Evolutionary conservation across 2,888 invertebrate species (phyloP).

Genomic region (Bombylius major): DNA sequence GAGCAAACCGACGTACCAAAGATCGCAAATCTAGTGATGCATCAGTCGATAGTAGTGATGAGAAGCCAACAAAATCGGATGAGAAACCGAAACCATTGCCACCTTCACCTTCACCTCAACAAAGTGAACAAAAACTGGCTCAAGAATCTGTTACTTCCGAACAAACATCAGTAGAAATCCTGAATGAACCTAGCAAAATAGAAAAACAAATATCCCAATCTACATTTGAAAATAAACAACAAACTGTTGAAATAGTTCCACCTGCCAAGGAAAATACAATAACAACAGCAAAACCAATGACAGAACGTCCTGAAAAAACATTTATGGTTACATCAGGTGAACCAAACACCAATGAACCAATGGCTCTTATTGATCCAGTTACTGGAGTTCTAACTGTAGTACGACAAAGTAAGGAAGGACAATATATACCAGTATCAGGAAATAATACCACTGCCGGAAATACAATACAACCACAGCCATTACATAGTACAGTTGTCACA

Average conservation of each 20-base stretch:
- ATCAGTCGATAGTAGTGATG: conserved; percentile 49
- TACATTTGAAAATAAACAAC: conserved; percentile 1
- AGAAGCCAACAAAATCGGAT: conserved; percentile 31
- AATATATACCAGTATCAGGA: conserved; percentile 45
- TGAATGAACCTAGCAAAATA: neutral
- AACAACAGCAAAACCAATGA: neutral
- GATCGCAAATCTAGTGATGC: conserved; percentile 54
- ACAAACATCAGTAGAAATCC: neutral
- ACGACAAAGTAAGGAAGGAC: conserved; percentile 57
- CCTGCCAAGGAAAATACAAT: conserved; percentile 19
- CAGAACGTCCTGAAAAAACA: neutral
- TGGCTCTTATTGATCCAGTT: conserved; percentile 59
- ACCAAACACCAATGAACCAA: conserved; percentile 38
- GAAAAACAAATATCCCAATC: conserved; percentile 1
- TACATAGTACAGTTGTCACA: neutral
- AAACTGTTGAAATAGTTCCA: neutral
- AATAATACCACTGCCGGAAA: neutral
- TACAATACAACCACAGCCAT: neutral
- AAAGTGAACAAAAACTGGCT: conserved; percentile 19
- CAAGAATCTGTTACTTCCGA: conserved; percentile 13
- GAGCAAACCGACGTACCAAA: conserved; percentile 48
- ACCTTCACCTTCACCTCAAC: conserved; percentile 1
- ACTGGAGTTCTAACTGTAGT: conserved; percentile 58
- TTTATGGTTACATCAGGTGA: neutral
- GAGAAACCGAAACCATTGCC: conserved; percentile 12